Conservation (phyloP, 2,888 invertebrate species). For the Volucella bombylans region DNA sequence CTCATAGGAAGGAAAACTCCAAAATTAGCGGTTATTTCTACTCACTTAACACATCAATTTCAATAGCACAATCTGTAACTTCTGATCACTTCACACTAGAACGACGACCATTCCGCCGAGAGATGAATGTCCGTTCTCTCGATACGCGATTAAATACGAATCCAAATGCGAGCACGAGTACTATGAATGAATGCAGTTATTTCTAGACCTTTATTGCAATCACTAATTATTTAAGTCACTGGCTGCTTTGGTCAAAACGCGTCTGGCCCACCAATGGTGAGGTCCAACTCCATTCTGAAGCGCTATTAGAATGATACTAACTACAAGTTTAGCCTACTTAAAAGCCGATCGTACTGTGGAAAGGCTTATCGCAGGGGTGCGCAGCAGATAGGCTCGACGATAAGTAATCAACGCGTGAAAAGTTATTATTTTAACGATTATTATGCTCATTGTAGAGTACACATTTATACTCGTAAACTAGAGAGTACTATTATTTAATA, state of each 20-base stretch:
- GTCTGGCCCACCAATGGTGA: conserved; percentile 57
- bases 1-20: too few relatives aligned
- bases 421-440: conserved; percentile 34
- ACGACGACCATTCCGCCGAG: background rate
- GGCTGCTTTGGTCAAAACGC: conserved; percentile 30
- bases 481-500: background rate
- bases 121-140: conserved; percentile 41
- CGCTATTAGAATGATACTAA: conserved; percentile 19
- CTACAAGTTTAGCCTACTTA: conserved; percentile 18
- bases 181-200: too few relatives aligned
- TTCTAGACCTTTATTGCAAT: conserved; percentile 1
- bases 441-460: background rate
- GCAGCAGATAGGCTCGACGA: conserved; percentile 39
- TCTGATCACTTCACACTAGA: too few relatives aligned
- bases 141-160: background rate
- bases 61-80: background rate
- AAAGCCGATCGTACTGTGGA: conserved; percentile 2
- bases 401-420: conserved; percentile 49
- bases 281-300: conserved; percentile 65
- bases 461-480: background rate
- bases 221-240: background rate
- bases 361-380: conserved; percentile 36
- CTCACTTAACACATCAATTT: background rate
- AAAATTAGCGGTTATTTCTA: too few relatives aligned
- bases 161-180: background rate